Base-by-base conservation (phyloP, 2,888 invertebrate genomes). In the Drosophila multiciliata region DNA sequence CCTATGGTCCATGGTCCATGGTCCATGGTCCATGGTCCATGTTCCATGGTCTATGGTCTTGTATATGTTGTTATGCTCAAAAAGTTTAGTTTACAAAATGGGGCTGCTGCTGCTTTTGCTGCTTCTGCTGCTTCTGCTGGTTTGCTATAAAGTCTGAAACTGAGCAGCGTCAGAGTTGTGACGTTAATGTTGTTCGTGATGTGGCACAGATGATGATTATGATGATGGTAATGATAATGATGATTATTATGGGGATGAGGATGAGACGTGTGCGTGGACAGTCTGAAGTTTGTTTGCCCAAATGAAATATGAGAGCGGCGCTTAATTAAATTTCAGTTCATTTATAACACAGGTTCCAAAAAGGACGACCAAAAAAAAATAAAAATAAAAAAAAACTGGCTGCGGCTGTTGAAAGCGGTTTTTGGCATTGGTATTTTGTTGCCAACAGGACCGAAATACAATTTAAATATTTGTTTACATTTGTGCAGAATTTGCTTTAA, bases 291-390 rank as follows among this genome's bases (percentile, higher is more conserved):
- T 78, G 70, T 45, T 52, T 64, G 81, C 58, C 60, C 62, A 70
- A 45, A 80, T 83, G 78, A 86, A 89, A 88, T 82, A 89, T 90
- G 78, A 79, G 75, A 70, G 71, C 68, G 70, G 59, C 64, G 80
- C 85, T 88, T 89, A 90, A 90, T 91, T 90, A 91, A 89, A 91
- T 89, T 90, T 85, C 53, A 87, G 80, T 87, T 89, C 83, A 91
- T 90, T 90, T 90, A 82, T 75, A 82, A 80, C 76, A 76, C 80
- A 73, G 72, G 70, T 76, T 69, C 59, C 33, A 45, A 29, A 29
- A 29, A 29, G 6, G 29, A 29, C 29, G 29, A 29, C 5, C 29
- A 29, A 29, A 29, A 29, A 29, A 29, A 23, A 26, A 12, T 9
- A 49, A 33, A 33, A 29, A 50, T 52, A 15, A 49, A 62, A 33